These are phyloP conservation scores for Yponomeuta cagnagella DNA, from an alignment of 2,888 invertebrate genomes.

Conservation along the genomic window DNA sequence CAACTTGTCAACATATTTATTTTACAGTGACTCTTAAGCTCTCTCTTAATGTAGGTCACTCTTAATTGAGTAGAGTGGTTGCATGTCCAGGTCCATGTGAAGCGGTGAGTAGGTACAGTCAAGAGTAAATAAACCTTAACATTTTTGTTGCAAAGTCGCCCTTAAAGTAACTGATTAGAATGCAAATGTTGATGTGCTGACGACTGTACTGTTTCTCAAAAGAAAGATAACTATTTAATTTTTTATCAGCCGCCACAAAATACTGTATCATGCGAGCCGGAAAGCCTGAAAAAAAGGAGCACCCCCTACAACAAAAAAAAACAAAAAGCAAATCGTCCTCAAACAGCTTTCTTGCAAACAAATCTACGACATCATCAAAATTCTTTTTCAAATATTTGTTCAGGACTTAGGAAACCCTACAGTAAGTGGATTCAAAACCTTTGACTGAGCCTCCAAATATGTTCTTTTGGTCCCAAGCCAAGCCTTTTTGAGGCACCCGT, in stretches of 20 bases:
- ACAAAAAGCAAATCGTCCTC: neutral
- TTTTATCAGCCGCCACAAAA: neutral
- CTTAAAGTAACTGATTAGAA: too few species aligned
- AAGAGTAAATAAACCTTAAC: too few species aligned
- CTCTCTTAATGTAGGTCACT: too few species aligned
- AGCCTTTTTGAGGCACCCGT: too few species aligned
- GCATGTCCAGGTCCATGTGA: neutral
- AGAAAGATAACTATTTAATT: neutral
- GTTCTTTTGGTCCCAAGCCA: too few species aligned
- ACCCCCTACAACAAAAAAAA: neutral
- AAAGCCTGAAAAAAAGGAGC: neutral
- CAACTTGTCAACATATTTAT: too few species aligned
- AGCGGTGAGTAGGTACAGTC: too few species aligned
- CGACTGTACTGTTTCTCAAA: neutral
- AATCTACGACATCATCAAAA: slow-evolving; percentile 27
- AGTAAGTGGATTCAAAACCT: slow-evolving; percentile 27
- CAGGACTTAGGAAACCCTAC: slow-evolving; percentile 27
- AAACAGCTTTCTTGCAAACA: slow-evolving; percentile 21
- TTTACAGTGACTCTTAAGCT: too few species aligned
- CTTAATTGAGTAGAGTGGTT: neutral
- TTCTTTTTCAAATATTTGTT: slow-evolving; percentile 32
- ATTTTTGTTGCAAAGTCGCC: too few species aligned
- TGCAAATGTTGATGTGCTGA: too few species aligned
- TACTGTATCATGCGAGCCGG: neutral
- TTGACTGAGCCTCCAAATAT: slow-evolving; percentile 3